Conservation (phyloP, 2,113 vertebrate species). For the Cnemophilus loriae region DNA sequence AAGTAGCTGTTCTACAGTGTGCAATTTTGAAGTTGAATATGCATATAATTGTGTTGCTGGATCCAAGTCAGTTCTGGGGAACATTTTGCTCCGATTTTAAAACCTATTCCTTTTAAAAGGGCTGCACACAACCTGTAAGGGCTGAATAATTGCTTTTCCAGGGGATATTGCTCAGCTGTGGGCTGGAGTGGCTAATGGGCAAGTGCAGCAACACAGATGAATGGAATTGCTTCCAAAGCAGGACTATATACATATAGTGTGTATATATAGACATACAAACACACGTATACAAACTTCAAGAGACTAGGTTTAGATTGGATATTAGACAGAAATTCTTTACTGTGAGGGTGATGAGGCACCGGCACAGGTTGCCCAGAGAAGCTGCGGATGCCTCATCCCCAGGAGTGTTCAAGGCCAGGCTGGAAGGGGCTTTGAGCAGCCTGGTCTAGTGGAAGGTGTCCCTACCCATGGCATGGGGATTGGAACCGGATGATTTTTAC, state of each 20-base stretch:
- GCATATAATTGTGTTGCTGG: not conserved
- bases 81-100: not conserved
- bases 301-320: not conserved
- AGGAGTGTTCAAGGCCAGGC: not conserved
- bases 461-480: fast-evolving
- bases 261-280: too few species aligned
- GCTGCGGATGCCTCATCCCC: not conserved
- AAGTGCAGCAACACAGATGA: not conserved
- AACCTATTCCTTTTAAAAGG: not conserved
- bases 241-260: not conserved
- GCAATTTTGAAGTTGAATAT: slow-evolving; percentile 3
- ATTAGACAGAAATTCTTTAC: not conserved
- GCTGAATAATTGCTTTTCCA: not conserved
- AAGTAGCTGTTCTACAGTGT: not conserved
- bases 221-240: not conserved
- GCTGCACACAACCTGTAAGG: not conserved
- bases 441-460: not conserved
- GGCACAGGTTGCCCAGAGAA: not conserved
- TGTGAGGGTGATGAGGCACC: not conserved
- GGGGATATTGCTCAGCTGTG: not conserved
- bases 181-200: not conserved
- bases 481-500: not conserved
- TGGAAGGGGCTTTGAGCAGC: not conserved
- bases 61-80: not conserved
- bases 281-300: not conserved